Base-by-base conservation (phyloP, 2,888 invertebrate genomes). In the Sarcophaga variegata region DNA sequence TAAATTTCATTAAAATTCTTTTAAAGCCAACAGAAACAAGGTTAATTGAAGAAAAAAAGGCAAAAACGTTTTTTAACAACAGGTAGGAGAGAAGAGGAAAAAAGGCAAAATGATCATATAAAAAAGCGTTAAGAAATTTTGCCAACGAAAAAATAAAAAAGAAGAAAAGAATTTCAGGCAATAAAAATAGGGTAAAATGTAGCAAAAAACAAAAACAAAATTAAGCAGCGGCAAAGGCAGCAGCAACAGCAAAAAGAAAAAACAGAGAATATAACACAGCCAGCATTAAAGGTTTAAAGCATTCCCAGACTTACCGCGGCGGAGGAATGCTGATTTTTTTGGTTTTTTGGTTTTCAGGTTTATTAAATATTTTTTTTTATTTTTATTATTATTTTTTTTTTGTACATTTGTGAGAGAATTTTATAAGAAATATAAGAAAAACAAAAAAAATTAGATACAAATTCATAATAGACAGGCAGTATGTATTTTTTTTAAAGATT, bases 281-380 rank as follows among this genome's bases (percentile, higher is more conserved):
- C n/a, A 83, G 67, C 78, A 8, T 78, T 67, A 54, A 89, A 87
- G 92, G 93, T 92, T 93, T 94, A 93, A 89, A 87, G 92, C 93
- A 92, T 93, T 94, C 94, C 79, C 93, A 93, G 94, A 96, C 96
- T 96, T 95, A 96, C 96, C 96, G 95, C 94, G 96, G 95, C 92
- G 95, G 96, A 92, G 95, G 95, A 93, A 95, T 94, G 95, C 96
- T 96, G 95, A 91, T 89, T 92, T 91, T 54, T 5, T 62, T 62
- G 82, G 90, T 88, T 91, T 92, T 90, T 90, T 89, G 89, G 90
- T 89, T 91, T 90, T 91, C 89, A 89, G 90, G 89, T 89, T 89
- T 85, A 77, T 87, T 89, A 87, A 84, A 80, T 81, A 80, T 67
- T 74, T 86, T 81, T 62, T 72, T 85, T 72, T 85, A 63, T 79